Conservation (phyloP, 2,797 vertebrate species). For the Acipenser oxyrinchus region DNA sequence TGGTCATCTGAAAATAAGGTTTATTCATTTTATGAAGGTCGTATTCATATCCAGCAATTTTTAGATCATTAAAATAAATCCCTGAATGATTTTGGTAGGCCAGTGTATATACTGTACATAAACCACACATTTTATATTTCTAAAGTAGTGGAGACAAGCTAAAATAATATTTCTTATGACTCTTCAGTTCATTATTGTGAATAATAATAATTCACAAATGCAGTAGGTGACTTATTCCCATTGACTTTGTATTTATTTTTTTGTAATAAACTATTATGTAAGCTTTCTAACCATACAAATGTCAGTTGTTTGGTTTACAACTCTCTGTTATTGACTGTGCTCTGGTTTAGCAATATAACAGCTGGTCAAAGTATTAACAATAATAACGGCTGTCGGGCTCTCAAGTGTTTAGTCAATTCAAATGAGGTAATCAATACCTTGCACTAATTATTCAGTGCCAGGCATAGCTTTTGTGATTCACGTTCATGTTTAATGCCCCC, state of each 20-base stretch:
- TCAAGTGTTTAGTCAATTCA: constrained; percentile 15
- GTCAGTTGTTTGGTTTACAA: constrained; percentile 6
- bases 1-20: too few relatives aligned
- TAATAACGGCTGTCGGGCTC: constrained; percentile 13
- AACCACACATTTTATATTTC: too few relatives aligned
- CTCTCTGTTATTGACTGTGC: constrained; percentile 7
- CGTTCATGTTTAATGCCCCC: constrained; percentile 15
- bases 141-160: too few relatives aligned
- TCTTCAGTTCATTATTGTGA: too few relatives aligned
- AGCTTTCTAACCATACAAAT: constrained; percentile 14
- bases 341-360: constrained; percentile 14
- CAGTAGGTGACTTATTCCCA: constrained; percentile 20
- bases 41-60: too few relatives aligned
- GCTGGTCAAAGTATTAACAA: constrained; percentile 9
- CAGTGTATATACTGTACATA: too few relatives aligned
- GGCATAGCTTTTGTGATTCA: constrained; percentile 4
- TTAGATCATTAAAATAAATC: too few relatives aligned
- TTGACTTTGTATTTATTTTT: neutral
- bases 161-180: too few relatives aligned
- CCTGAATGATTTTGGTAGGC: too few relatives aligned
- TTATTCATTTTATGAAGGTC: too few relatives aligned
- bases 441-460: constrained; percentile 18
- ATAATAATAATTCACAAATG: constrained; percentile 7
- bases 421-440: constrained; percentile 26
- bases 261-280: neutral